Conservation (phyloP, 2,888 invertebrate species). For the Chydorus sphaericus region DNA sequence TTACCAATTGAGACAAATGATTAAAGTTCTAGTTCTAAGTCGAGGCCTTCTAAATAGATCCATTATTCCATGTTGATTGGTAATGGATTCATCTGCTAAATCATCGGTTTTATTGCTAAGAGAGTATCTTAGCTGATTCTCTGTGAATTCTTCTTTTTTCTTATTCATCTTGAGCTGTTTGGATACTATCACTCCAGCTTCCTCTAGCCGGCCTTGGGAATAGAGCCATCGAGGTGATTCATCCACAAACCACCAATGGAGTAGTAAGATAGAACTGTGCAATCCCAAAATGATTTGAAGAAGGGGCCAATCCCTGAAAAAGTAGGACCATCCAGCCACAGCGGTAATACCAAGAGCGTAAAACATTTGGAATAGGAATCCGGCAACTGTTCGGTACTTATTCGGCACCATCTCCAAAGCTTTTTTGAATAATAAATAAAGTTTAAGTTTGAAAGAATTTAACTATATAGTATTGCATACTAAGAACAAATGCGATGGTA, state of each 20-base stretch:
- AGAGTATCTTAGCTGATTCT: neutral
- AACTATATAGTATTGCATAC: slow-evolving; percentile 44
- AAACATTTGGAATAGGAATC: too few species aligned
- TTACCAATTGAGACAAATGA: slow-evolving; percentile 62
- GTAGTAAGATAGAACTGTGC: slow-evolving; percentile 53
- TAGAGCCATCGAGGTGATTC: slow-evolving; percentile 80
- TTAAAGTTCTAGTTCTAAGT: slow-evolving; percentile 59
- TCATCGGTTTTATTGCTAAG: too few species aligned
- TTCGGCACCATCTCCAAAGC: too few species aligned
- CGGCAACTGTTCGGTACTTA: too few species aligned
- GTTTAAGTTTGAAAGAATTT: too few species aligned
- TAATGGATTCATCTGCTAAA: too few species aligned
- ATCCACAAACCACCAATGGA: slow-evolving; percentile 64
- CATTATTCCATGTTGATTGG: slow-evolving; percentile 4
- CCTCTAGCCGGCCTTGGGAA: slow-evolving; percentile 57
- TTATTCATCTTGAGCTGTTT: slow-evolving; percentile 34
- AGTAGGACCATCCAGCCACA: too few species aligned
- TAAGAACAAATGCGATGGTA: slow-evolving; percentile 41
- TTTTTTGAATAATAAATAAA: too few species aligned
- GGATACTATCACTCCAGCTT: slow-evolving; percentile 57
- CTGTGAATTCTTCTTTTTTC: slow-evolving; percentile 9
- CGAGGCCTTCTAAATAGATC: slow-evolving; percentile 60
- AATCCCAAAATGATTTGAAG: slow-evolving; percentile 66
- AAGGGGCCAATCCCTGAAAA: slow-evolving; percentile 51
- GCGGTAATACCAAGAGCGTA: too few species aligned